Conservation (phyloP, 2,797 vertebrate species). For the Carduelis carduelis region DNA sequence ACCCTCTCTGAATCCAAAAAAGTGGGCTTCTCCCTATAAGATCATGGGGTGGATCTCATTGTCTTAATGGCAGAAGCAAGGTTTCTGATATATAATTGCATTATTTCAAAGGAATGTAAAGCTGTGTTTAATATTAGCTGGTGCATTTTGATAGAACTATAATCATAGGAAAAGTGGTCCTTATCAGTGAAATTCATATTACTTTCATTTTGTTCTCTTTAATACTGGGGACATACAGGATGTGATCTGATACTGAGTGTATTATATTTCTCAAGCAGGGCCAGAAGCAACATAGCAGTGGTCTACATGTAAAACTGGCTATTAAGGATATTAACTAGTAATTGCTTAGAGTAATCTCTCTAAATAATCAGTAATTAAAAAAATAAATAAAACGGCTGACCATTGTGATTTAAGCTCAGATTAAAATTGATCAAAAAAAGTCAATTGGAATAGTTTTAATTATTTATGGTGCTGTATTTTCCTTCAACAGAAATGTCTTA, state of each 20-base stretch:
- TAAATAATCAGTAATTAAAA: constrained; percentile 72
- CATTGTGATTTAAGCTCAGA: constrained; percentile 60
- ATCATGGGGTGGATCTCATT: neutral
- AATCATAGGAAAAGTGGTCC: constrained; percentile 53
- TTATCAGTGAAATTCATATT: constrained; percentile 64
- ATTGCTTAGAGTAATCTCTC: constrained; percentile 66
- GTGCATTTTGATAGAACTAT: constrained; percentile 53
- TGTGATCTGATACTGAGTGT: constrained; percentile 53
- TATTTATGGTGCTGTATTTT: constrained; percentile 55
- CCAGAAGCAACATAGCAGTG: constrained; percentile 39
- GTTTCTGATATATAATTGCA: constrained; percentile 48
- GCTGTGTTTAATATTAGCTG: constrained; percentile 55
- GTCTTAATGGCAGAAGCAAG: constrained; percentile 31
- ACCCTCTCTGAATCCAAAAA: neutral
- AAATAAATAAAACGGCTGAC: constrained; percentile 63
- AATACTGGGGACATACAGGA: constrained; percentile 39
- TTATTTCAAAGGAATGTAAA: constrained; percentile 62
- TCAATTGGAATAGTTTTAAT: constrained; percentile 65
- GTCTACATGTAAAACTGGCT: constrained; percentile 58
- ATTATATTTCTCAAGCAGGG: constrained; percentile 61
- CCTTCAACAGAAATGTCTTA: neutral
- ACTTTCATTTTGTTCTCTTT: constrained; percentile 67
- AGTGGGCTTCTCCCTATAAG: neutral
- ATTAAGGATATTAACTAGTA: constrained; percentile 69
- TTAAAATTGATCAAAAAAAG: constrained; percentile 58